phyloP scores from a whole-genome alignment of 2,888 invertebrate genomes.

The Cantharis rustica region DNA sequence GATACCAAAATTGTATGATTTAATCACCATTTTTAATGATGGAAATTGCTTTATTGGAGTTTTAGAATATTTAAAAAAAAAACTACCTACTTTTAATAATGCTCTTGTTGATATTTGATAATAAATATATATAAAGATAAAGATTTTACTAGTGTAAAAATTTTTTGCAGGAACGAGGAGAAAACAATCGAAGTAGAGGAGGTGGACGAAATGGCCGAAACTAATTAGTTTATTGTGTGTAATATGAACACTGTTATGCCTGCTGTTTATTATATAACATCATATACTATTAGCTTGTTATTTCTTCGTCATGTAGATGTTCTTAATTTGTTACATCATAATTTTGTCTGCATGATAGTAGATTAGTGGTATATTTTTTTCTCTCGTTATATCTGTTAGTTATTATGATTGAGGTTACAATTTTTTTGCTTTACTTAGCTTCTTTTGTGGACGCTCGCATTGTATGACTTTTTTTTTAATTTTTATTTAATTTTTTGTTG shows the following conservation, averaged over 20 bases:
- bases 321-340: conserved; percentile 42
- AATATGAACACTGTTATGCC: conserved; percentile 45
- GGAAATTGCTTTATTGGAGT: too few species aligned
- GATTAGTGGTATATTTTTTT: conserved; percentile 35
- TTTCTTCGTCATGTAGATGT: conserved; percentile 38
- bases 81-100: not conserved
- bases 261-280: conserved; percentile 42
- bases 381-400: not conserved
- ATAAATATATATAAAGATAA: not conserved
- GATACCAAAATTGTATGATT: too few species aligned
- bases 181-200: conserved; percentile 48
- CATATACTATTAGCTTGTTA: conserved; percentile 45
- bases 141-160: not conserved
- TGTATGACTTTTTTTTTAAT: not conserved
- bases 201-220: conserved; percentile 50
- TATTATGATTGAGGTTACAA: conserved; percentile 25
- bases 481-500: conserved; percentile 11
- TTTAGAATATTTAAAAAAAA: too few species aligned
- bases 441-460: conserved; percentile 29
- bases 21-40: too few species aligned
- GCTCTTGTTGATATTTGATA: not conserved
- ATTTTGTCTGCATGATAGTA: conserved; percentile 42
- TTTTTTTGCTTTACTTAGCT: conserved; percentile 29
- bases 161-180: conserved; percentile 48
- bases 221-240: conserved; percentile 34